These are phyloP conservation scores for Ciconia nigra DNA, from an alignment of 2,797 vertebrate genomes.

Conservation along the genomic window DNA sequence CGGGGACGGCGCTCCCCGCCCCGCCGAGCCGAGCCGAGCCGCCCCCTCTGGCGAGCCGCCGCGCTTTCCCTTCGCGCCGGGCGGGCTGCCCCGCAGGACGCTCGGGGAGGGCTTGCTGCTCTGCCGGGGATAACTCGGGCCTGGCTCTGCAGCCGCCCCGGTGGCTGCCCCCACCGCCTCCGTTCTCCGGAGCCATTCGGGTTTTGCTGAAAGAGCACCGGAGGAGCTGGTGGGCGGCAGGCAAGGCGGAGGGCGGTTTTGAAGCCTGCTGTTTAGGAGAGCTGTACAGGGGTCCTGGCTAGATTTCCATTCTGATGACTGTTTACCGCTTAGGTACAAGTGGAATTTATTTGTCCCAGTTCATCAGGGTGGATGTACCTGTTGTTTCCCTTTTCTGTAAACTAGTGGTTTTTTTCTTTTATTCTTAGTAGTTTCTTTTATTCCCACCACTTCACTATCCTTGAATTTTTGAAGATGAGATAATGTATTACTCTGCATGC, in stretches of 20 bases:
- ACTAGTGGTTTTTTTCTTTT: not conserved
- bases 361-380: not conserved
- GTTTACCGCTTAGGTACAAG: fast-evolving
- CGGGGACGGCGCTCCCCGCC: not conserved
- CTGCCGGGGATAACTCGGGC: no score
- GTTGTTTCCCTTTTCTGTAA: not conserved
- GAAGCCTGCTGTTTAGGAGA: not conserved
- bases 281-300: fast-evolving
- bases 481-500: fast-evolving
- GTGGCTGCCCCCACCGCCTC: not conserved
- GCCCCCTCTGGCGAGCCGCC: not conserved
- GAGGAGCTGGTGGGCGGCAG: fast-evolving
- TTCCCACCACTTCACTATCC: not conserved
- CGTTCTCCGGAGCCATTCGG: fast-evolving
- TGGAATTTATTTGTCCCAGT: not conserved
- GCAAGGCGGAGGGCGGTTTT: fast-evolving
- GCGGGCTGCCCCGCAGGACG: no score
- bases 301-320: not conserved
- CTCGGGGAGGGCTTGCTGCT: no score
- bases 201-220: fast-evolving
- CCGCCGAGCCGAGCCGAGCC: not conserved
- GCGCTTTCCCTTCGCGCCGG: no score
- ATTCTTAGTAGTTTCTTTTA: not conserved
- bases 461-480: not conserved
- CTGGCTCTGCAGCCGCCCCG: no score